Base-by-base conservation (phyloP, 2,888 invertebrate species). In the Eurois occulta region DNA sequence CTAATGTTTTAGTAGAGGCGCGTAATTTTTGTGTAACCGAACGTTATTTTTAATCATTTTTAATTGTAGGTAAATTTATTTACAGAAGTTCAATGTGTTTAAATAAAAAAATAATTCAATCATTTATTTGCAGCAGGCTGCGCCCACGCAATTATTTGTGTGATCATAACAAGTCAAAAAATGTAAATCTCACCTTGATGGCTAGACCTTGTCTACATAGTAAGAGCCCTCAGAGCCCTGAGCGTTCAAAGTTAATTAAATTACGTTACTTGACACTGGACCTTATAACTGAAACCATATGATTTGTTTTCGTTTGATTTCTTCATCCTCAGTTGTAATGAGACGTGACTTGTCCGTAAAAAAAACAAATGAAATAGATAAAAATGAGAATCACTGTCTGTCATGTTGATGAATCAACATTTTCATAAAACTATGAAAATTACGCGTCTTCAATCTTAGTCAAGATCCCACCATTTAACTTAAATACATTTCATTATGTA, bases 391-490 rank as follows among this genome's bases (percentile, higher is more conserved):
- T 55, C 55, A 24, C 21, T 71, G 77, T 66, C 43, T 38, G 82
- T 55, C 52, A 81, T 62, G 60, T 67, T 58, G 43, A 55, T 81
- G 71, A 70, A n/a, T 75, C 55, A 48, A 80, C 62, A 43, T 73
- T 81, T 70, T 77, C 13, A 55, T 69, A 38, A 52, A 70, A 77
- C 18, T 67, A 70, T 58, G n/a, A 74, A 81, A 75, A 75, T 72
- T 66, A 77, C 41, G 76, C 65, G 62, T 67, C 65, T 83, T 43
- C 43, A 72, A 69, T 64, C n/a, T 65, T 79, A 87, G 87, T 87
- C 67, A 75, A 68, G 35, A 83, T 78, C 87, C 87, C 87, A 87
- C 87, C 87, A 88, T 79, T 78, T 80, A 83, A 28, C 41, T 69
- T 77, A 46, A 75, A 71, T 68, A 72, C 41, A 77, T 78, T 73